These are phyloP conservation scores for Adrianichthys oophorus DNA, from an alignment of 2,797 vertebrate genomes.

Conservation along the genomic window DNA sequence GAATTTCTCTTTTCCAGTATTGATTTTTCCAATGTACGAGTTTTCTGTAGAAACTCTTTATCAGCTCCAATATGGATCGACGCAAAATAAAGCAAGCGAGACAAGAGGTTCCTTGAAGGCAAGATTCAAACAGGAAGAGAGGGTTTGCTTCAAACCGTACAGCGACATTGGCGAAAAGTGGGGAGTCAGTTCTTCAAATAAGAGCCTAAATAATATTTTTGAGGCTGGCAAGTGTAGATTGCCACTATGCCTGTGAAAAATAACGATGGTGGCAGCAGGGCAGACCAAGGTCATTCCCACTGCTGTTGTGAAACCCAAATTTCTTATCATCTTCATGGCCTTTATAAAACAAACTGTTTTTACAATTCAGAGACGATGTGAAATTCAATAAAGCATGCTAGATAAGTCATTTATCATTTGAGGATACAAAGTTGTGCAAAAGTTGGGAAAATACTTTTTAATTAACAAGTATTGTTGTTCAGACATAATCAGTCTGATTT, in stretches of 20 bases:
- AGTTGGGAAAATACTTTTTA: no score
- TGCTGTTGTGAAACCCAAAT: slow-evolving; percentile 34
- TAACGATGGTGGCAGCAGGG: slow-evolving; percentile 50
- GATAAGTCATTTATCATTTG: no score
- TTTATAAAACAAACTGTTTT: slow-evolving; percentile 13
- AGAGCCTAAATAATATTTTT: slow-evolving; percentile 24
- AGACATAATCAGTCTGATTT: no score
- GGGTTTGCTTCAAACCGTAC: no score
- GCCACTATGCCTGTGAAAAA: slow-evolving; percentile 25
- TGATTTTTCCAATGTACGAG: neutral
- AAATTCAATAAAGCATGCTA: neutral
- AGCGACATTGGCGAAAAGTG: slow-evolving; percentile 7
- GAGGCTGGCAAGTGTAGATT: slow-evolving; percentile 6
- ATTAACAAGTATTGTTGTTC: no score
- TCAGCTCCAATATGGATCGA: neutral
- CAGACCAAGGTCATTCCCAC: slow-evolving; percentile 50
- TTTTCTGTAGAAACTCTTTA: neutral
- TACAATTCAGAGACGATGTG: neutral
- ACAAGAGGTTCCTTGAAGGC: no score
- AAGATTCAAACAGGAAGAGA: neutral
- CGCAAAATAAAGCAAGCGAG: no score
- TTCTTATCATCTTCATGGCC: slow-evolving; percentile 27
- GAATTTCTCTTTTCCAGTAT: neutral
- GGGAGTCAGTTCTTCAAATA: slow-evolving; percentile 20
- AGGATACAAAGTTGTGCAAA: no score